Evolutionary conservation across 2,888 invertebrate genomes (phyloP), one percentile per base, ranked within the genome.

Genomic region (Hydroisotoma schaefferi): DNA sequence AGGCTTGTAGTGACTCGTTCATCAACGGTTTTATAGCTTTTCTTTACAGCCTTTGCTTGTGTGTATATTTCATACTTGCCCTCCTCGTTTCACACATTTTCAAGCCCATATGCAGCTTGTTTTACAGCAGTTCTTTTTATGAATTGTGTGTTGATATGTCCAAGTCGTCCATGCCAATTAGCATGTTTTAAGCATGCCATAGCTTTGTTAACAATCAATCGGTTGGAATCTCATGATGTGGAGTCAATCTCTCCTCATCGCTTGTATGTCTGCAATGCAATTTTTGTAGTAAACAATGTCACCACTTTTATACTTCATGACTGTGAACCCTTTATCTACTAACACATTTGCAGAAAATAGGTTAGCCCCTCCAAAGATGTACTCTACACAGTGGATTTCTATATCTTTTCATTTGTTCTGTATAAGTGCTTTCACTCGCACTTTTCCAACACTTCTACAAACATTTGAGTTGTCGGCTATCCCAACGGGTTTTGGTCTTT

Each of bases 341-440:
- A 66, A 33, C 1, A 59, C 49, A 25, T 63, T 61, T 47, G 63
- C 67, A 1, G 67, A 67, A 48, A 67, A 54, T 0, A 67, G 53
- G 33, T 61, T 61, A 1, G 54, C 55, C 25, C 59, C 60, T 2
- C 57, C 59, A 1, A 51, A 59, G 1, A 67, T 47, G 25, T 61
- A 52, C 8, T 66, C 59, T 3, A 61, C 63, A 55, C 59, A 52
- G 0, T 46, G 29, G 0, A 67, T 27, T n/a, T 55, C 28, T 2
- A 63, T 57, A 8, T 54, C 44, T 28, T 27, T 25, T 63, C 63
- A 63, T 22, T 57, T 28, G 0, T 20, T 46, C 1, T 38, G 22
- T 15, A 59, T 52, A 0, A 58, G 55, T 4, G 63, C 67, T 23
- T 60, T 48, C 0, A 65, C 43, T 55, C n/a, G 29, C 1, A 65